phyloP scores from a whole-genome alignment of 37 sponge, comb jelly and placozoan species.

The Theonella swinhoei region DNA sequence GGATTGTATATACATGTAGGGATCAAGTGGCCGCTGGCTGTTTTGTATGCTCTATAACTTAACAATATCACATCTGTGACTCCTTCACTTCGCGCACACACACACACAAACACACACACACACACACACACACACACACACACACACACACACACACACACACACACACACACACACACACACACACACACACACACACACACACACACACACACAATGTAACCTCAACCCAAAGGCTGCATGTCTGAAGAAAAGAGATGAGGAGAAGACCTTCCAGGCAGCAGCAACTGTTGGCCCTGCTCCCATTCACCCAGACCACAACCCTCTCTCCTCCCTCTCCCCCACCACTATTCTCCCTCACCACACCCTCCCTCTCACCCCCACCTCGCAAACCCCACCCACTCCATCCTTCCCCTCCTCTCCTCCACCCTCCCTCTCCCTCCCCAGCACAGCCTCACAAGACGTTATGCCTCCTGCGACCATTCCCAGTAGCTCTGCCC shows the following conservation, averaged over 20 bases:
- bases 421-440: neutral
- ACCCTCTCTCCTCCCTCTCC: neutral
- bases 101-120: no score
- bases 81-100: neutral
- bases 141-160: constrained; percentile 44
- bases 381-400: neutral
- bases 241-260: constrained; percentile 87
- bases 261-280: constrained; percentile 55
- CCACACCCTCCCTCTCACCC: neutral
- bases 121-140: constrained; percentile 26
- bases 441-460: neutral
- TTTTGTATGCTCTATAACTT: neutral
- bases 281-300: neutral
- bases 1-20: neutral
- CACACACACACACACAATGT: constrained; percentile 40
- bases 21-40: neutral
- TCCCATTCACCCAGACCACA: neutral
- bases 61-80: neutral
- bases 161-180: constrained; percentile 53
- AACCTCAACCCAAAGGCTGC: constrained; percentile 82
- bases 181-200: constrained; percentile 48
- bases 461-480: neutral
- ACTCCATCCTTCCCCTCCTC: constrained; percentile 5
- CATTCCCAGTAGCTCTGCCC: neutral
- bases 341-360: neutral